Percentiles rank a stretch among this genome's conserved stretches.
phyloP scores from a whole-genome alignment of 1,140 invertebrate genomes.

The Ceratosolen fusciceps region DNA sequence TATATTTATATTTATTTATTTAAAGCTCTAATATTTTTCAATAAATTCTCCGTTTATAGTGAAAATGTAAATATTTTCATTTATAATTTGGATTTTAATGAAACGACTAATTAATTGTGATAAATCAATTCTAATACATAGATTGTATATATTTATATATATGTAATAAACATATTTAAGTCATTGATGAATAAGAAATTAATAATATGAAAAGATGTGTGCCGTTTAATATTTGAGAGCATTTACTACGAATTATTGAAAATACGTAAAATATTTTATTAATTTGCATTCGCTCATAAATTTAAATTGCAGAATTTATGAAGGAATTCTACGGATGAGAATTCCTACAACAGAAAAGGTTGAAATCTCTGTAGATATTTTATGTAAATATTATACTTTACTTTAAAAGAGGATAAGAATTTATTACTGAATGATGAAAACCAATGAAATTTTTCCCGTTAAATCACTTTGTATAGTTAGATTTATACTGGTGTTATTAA shows the following conservation, averaged over 20 bases:
- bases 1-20: neutral
- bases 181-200: too few relatives aligned
- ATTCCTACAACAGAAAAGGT: neutral
- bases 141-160: too few relatives aligned
- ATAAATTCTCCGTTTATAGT: too few relatives aligned
- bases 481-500: neutral
- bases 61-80: too few relatives aligned
- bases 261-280: neutral
- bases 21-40: neutral
- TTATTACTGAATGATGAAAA: conserved; percentile 56
- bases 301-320: conserved; percentile 44
- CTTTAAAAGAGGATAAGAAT: neutral
- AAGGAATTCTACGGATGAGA: neutral
- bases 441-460: conserved; percentile 50
- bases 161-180: too few relatives aligned
- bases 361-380: neutral
- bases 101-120: too few relatives aligned
- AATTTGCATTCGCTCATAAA: conserved; percentile 15
- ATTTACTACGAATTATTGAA: too few relatives aligned
- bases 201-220: too few relatives aligned
- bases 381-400: neutral
- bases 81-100: too few relatives aligned
- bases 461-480: conserved; percentile 44
- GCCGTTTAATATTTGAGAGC: too few relatives aligned
- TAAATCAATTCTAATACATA: too few relatives aligned